Evolutionary conservation across 2,888 invertebrate genomes (phyloP).

Genomic region (Muscina levida): DNA sequence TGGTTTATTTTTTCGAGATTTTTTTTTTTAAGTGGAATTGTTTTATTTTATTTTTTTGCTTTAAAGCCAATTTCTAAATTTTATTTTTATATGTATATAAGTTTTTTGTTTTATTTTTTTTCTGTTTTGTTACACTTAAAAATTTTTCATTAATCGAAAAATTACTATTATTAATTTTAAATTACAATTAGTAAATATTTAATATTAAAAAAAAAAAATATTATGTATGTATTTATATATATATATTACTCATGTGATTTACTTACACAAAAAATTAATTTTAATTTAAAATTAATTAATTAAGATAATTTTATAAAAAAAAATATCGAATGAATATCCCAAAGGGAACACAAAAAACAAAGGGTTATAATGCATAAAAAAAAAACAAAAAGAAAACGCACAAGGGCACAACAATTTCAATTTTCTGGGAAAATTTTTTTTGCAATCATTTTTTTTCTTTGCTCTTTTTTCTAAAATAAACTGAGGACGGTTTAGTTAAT

Average conservation of each 20-base stretch:
- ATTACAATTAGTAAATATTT: conserved; percentile 41
- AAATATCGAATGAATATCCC: conserved; percentile 36
- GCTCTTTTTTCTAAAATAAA: neutral
- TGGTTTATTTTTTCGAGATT: conserved; percentile 36
- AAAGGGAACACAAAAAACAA: conserved; percentile 37
- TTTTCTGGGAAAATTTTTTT: conserved; percentile 15
- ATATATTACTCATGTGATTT: conserved; percentile 6
- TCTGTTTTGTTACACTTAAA: conserved; percentile 20
- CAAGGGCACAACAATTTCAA: too few species aligned
- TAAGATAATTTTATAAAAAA: conserved; percentile 34
- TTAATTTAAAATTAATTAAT: conserved; percentile 44
- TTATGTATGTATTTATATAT: too few species aligned
- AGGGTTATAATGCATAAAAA: conserved; percentile 31
- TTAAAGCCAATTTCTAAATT: conserved; percentile 52
- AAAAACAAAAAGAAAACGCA: conserved; percentile 19
- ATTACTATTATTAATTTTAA: conserved; percentile 24
- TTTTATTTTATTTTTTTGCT: conserved; percentile 66
- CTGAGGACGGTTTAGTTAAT: conserved; percentile 54
- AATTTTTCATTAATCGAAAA: conserved; percentile 44
- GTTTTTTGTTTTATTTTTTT: conserved; percentile 6
- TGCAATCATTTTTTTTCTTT: conserved; percentile 21
- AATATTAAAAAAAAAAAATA: conserved; percentile 37
- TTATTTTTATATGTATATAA: conserved; percentile 20
- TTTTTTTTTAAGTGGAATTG: conserved; percentile 59
- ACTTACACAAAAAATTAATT: conserved; percentile 45